Evolutionary conservation across 2,888 invertebrate species (phyloP), one percentile per base, ranked within the genome.

Genomic region (Clunio marinus): DNA sequence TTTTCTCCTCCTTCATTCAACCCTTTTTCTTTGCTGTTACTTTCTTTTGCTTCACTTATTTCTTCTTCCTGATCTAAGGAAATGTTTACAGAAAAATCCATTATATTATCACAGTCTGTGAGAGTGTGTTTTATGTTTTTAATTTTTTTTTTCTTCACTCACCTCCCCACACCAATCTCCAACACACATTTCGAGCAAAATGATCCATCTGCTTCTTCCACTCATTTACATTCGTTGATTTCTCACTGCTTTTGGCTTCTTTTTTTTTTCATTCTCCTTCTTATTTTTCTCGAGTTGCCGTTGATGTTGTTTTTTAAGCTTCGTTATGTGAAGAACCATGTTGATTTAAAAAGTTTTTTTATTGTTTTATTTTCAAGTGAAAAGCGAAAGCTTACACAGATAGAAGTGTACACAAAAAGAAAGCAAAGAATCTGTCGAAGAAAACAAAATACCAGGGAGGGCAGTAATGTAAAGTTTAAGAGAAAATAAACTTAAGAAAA

Each of bases 281-380:
- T 10, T 22, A 17, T 10, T 10, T 17, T 22, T 2, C 57, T 57
- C 24, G 20, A 25, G 24, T 57, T 57, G 35, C 17, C 37, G 35
- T 60, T 60, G 20, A 46, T 27, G 25, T 27, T 63, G 28, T 45
- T 45, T 17, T 32, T 27, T 32, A 20, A 32, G 15, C 17, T 22
- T 22, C 20, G 25, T 27, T 45, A 10, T 59, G 32, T 59, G 28
- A 59, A 32, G 32, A 59, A 17, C 25, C 63, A 63, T 45, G 63
- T 63, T 63, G 63, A 63, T 63, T 63, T 63, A 63, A 46, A 46
- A 63, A 63, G 63, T 63, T 63, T 63, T 63, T 63, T 63, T 63
- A 63, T 63, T 63, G 63, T 63, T 63, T 63, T 63, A 63, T 63
- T 63, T 63, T 63, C 28, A 25, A 46, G 28, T 35, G n/a, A n/a